Conservation (phyloP, 2,113 vertebrate species). For the Peromyscus leucopus region DNA sequence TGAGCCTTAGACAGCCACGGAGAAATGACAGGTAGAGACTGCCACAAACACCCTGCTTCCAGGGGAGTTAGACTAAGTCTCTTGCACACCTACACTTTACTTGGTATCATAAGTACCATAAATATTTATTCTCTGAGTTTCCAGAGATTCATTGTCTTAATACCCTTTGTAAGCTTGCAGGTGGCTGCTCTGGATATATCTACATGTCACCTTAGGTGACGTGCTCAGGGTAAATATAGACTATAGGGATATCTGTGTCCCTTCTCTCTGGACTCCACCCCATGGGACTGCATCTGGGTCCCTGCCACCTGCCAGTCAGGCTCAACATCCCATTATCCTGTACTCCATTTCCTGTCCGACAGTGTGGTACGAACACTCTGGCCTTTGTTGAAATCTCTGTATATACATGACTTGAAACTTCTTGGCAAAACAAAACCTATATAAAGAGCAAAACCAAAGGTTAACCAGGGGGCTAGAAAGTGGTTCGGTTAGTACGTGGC, state of each 20-base stretch:
- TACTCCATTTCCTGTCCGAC: slow-evolving; percentile 60
- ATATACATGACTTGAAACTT: neutral
- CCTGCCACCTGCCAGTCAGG: slow-evolving; percentile 50
- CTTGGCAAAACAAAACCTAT: neutral
- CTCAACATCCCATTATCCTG: slow-evolving; percentile 76
- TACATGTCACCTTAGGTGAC: neutral
- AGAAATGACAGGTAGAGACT: neutral
- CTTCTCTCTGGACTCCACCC: neutral
- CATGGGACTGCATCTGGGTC: neutral
- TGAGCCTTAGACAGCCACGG: neutral
- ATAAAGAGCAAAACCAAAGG: neutral
- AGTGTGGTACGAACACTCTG: slow-evolving; percentile 78
- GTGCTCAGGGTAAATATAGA: neutral
- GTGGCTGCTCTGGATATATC: neutral
- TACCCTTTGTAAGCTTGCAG: neutral
- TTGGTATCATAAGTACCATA: too few relatives aligned
- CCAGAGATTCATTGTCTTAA: neutral
- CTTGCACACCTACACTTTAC: neutral
- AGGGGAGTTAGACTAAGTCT: neutral
- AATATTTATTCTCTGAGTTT: neutral
- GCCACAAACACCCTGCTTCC: neutral
- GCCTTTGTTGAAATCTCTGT: slow-evolving; percentile 79
- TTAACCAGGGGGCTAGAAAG: neutral
- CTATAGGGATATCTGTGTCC: slow-evolving; percentile 20
- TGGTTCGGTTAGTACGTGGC: neutral